Percentiles rank a stretch among this genome's conserved stretches.
These are phyloP conservation scores for Apodemus sylvaticus DNA, from an alignment of 2,113 vertebrate genomes.

Conservation along the genomic window DNA sequence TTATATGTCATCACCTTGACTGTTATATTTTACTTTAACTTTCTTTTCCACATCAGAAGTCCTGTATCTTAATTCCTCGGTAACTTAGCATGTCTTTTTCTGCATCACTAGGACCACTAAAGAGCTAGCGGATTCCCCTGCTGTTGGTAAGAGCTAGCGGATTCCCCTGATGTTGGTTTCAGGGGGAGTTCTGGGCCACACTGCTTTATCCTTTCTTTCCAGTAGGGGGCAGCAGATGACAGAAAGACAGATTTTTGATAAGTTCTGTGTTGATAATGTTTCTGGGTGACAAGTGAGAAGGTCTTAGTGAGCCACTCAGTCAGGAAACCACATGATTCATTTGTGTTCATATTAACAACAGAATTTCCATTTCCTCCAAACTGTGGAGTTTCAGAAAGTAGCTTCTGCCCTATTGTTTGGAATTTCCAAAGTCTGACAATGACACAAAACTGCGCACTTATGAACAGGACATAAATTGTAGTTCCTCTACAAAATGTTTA, in stretches of 20 bases:
- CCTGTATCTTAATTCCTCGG: background rate
- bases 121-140: background rate
- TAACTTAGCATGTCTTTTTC: background rate
- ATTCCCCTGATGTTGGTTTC: background rate
- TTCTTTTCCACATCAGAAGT: background rate
- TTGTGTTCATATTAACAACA: slow-evolving; percentile 61
- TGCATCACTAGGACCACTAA: background rate
- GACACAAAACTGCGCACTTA: background rate
- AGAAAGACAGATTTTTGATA: background rate
- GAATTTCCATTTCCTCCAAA: slow-evolving; percentile 18
- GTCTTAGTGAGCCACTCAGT: slow-evolving; percentile 51
- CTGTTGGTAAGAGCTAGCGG: background rate
- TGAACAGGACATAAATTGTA: background rate
- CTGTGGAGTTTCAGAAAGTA: slow-evolving; percentile 47
- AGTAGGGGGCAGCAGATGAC: slow-evolving; percentile 70
- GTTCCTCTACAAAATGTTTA: background rate
- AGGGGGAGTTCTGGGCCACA: background rate
- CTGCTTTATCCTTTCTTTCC: background rate
- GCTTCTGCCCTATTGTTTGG: slow-evolving; percentile 29
- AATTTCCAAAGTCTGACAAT: background rate
- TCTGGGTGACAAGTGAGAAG: slow-evolving; percentile 46
- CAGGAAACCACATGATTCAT: slow-evolving; percentile 64
- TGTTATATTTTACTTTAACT: background rate
- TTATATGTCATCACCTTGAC: background rate
- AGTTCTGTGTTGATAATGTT: background rate